phyloP scores from a whole-genome alignment of 2,797 vertebrate species.

The Channallabes apus region DNA sequence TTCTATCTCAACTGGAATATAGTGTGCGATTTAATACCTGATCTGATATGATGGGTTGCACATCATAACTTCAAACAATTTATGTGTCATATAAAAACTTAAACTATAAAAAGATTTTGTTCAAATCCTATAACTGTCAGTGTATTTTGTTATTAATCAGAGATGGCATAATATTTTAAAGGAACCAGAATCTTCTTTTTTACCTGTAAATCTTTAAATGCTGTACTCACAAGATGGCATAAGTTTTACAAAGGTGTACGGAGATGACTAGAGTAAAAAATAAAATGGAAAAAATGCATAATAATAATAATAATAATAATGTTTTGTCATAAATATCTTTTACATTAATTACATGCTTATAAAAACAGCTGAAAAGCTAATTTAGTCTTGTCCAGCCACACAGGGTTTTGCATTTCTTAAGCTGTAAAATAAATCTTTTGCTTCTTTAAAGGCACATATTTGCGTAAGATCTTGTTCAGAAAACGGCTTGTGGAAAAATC shows the following conservation, averaged over 20 bases:
- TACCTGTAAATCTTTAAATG: not conserved
- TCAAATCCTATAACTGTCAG: not conserved
- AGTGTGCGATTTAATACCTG: too few relatives aligned
- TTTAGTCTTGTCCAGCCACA: not conserved
- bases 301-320: not conserved
- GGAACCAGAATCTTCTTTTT: not conserved
- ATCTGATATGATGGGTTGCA: not conserved
- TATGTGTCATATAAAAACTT: too few relatives aligned
- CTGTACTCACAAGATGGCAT: not conserved
- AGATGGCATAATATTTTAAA: not conserved
- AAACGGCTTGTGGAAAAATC: conserved; percentile 9
- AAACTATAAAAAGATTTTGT: not conserved
- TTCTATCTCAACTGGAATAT: too few relatives aligned
- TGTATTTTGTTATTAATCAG: not conserved
- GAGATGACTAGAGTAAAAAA: not conserved
- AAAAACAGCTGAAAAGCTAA: not conserved
- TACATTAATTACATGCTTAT: conserved; percentile 8
- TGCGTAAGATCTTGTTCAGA: not conserved
- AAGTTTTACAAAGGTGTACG: not conserved
- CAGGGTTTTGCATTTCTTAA: not conserved
- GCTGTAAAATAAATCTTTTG: not conserved
- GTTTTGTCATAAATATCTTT: not conserved
- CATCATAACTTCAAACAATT: too few relatives aligned
- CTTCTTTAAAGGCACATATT: not conserved
- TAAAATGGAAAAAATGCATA: not conserved